Evolutionary conservation across 2,888 invertebrate genomes (phyloP), one percentile per base, ranked within the genome.

Genomic region (Monoplex corrugatus): DNA sequence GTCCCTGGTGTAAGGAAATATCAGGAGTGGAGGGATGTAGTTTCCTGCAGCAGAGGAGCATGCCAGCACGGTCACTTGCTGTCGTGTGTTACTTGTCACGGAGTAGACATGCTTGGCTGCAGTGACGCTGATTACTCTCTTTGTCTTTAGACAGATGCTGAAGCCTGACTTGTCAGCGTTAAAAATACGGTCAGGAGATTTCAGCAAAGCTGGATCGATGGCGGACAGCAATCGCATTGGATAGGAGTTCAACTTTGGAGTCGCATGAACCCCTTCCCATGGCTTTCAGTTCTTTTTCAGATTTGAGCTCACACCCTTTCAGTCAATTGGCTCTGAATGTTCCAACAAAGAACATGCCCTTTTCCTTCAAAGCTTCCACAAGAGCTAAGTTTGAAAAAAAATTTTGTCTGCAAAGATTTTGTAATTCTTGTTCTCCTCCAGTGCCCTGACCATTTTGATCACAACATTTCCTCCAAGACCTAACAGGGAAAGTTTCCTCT

Each of bases 241-340:
- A 90, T 35, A 50, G 86, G 87, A 72, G 78, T 84, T 92, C 91
- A 6, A 89, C 88, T 72, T 89, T 89, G 13, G 19, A 80, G 82
- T 92, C 91, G 32, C 84, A 43, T n/a, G 90, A 72, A 8, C 93
- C 92, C n/a, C 91, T 84, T 38, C 90, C 89, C 83, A 90, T 89
- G 40, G 86, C 89, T 57, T 91, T 91, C 63, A 91, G 38, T 43
- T 90, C 87, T 45, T 91, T 93, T 44, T 92, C 92, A 0, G 83
- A 35, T 45, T 89, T 90, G 32, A 92, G 72, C 3, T 86, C 28
- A 72, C 90, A 89, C 2, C 91, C 90, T 57, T 90, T 83, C 19
- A 92, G 68, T 23, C 91, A 75, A 85, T 90, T 90, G 43, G 43
- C 45, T 44, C 89, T 44, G 13, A 91, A 88, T 28, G 91, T 91